phyloP scores from a whole-genome alignment of 2,888 invertebrate genomes.

The Tryphoninae sp. region DNA sequence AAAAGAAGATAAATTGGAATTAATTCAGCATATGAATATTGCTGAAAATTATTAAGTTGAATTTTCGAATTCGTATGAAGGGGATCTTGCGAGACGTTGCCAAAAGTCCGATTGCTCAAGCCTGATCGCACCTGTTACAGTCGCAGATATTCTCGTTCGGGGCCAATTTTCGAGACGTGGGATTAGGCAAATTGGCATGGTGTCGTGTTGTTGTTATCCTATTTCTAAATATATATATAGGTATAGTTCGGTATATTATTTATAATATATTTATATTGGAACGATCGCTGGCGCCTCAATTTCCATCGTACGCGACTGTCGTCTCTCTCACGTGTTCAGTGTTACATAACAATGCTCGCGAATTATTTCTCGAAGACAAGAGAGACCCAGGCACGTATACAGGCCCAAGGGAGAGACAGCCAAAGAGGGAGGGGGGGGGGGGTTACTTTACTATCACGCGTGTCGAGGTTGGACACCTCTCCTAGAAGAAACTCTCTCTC shows the following conservation, averaged over 20 bases:
- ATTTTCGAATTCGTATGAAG: not conserved
- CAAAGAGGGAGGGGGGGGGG: not conserved
- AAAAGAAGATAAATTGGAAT: not conserved
- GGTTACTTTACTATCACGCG: constrained; percentile 37
- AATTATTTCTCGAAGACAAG: constrained; percentile 25
- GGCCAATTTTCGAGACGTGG: not conserved
- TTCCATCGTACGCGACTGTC: not conserved
- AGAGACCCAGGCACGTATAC: not conserved
- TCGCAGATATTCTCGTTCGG: not conserved
- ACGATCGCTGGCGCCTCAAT: constrained; percentile 6
- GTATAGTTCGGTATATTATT: not conserved
- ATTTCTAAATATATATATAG: constrained; percentile 3
- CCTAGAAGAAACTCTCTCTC: constrained; percentile 15
- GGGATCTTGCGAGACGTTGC: not conserved
- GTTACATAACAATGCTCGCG: constrained; percentile 16
- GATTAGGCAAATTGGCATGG: not conserved
- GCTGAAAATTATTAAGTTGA: not conserved
- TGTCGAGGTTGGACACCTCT: constrained; percentile 39
- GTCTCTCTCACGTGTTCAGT: not conserved
- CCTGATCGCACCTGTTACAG: constrained; percentile 3
- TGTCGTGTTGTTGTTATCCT: not conserved
- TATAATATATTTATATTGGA: not conserved
- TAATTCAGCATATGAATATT: not conserved
- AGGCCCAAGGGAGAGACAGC: too few species aligned
- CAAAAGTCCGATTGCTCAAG: not conserved